These are phyloP conservation scores for Peromyscus melanophrys DNA, from an alignment of 2,797 vertebrate species.

Conservation along the genomic window DNA sequence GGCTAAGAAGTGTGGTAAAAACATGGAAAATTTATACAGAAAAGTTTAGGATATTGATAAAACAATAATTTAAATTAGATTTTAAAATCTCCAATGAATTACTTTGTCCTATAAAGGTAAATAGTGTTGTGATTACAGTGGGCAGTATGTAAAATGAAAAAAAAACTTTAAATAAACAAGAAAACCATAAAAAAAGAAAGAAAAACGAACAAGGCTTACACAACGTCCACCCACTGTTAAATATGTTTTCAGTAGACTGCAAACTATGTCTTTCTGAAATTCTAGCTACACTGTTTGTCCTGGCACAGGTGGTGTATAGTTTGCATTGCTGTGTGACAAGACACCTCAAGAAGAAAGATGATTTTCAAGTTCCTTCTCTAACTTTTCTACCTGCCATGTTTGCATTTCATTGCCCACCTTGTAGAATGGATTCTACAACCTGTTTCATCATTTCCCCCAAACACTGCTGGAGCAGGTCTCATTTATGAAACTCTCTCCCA, in stretches of 20 bases:
- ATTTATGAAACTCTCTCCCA: not conserved
- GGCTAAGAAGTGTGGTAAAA: not conserved
- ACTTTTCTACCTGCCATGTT: not conserved
- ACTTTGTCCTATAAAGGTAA: not conserved
- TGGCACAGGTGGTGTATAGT: fast-evolving
- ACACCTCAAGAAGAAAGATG: not conserved
- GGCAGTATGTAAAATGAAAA: no score
- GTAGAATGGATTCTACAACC: not conserved
- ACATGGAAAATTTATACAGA: not conserved
- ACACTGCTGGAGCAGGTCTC: not conserved
- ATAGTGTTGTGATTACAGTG: not conserved
- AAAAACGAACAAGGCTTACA: not conserved
- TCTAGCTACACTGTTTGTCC: not conserved
- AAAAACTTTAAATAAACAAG: no score
- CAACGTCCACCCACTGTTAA: not conserved
- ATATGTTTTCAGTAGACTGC: not conserved
- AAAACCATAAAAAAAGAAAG: not conserved
- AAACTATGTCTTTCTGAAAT: not conserved
- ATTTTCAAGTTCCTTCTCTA: not conserved
- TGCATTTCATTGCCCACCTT: not conserved
- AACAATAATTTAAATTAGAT: not conserved
- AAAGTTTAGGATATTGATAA: not conserved
- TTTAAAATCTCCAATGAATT: not conserved
- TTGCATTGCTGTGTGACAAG: not conserved
- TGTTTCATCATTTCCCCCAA: not conserved